Evolutionary conservation across 1,140 invertebrate species (phyloP).

Genomic region (Globodera ellingtonae): DNA sequence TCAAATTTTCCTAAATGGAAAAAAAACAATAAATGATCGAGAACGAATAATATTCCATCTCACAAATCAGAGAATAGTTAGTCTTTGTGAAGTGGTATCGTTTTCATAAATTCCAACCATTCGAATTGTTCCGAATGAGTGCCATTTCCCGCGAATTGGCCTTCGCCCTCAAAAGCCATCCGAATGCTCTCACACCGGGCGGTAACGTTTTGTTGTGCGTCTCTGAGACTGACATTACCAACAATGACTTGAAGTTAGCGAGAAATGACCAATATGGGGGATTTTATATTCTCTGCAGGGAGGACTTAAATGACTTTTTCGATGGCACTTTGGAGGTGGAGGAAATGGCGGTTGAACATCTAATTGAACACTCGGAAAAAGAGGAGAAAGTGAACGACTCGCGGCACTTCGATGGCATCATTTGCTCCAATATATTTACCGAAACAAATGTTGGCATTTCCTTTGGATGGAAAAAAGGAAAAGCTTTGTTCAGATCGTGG

Average conservation of each 20-base stretch:
- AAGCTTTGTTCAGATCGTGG: conserved; percentile 29
- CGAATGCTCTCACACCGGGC: conserved; percentile 23
- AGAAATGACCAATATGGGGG: conserved; percentile 5
- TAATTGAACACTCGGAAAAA: conserved; percentile 9
- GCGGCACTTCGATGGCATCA: conserved; percentile 35
- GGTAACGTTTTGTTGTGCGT: conserved; percentile 15
- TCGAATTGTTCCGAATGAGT: conserved; percentile 24
- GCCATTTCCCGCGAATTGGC: conserved; percentile 34
- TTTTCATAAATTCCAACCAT: no score
- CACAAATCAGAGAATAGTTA: no score
- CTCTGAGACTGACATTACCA: not conserved
- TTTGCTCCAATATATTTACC: conserved; percentile 42
- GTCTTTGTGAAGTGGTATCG: no score
- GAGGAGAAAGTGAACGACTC: conserved; percentile 1
- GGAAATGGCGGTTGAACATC: not conserved
- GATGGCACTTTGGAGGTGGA: conserved; percentile 13
- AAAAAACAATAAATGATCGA: not conserved
- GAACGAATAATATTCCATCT: no score
- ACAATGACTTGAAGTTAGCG: conserved; percentile 1
- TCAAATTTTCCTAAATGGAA: not conserved
- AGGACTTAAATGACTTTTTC: conserved; percentile 17
- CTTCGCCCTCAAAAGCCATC: conserved; percentile 35
- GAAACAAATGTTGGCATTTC: conserved; percentile 19
- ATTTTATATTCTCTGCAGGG: conserved; percentile 8
- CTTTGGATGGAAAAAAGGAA: conserved; percentile 17